These are phyloP conservation scores for Odontamblyopus lacepedii DNA, from an alignment of 2,797 vertebrate genomes.

Conservation along the genomic window DNA sequence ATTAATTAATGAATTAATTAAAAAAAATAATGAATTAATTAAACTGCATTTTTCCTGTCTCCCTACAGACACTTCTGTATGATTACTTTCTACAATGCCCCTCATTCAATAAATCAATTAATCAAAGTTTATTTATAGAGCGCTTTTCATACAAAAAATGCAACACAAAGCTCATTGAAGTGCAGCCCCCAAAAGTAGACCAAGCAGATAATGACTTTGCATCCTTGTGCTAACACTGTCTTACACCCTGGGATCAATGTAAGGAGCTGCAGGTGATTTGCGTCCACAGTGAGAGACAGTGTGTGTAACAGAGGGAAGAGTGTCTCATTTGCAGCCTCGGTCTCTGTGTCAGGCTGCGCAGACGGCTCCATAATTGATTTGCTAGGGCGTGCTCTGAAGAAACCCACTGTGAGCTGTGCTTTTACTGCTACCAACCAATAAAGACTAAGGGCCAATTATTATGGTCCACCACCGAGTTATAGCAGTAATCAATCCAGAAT, in stretches of 20 bases:
- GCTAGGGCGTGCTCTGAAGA: conserved; percentile 42
- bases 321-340: conserved; percentile 54
- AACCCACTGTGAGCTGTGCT: conserved; percentile 7
- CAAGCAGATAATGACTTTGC: conserved; percentile 49
- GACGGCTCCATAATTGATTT: conserved; percentile 69
- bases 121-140: no score
- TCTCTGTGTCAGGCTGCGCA: conserved; percentile 45
- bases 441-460: conserved; percentile 10
- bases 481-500: neutral
- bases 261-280: conserved; percentile 61
- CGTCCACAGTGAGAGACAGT: conserved; percentile 41
- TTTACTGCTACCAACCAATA: conserved; percentile 25
- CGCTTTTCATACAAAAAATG: no score
- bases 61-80: neutral
- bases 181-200: conserved; percentile 41
- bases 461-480: conserved; percentile 18
- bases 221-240: conserved; percentile 47
- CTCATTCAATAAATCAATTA: no score
- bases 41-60: neutral
- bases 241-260: conserved; percentile 47
- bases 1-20: no score
- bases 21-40: no score
- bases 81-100: neutral
- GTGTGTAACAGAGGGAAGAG: conserved; percentile 49
- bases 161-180: neutral